Conservation (phyloP, 2,113 vertebrate species). For the Protobothrops mucrosquamatus region DNA sequence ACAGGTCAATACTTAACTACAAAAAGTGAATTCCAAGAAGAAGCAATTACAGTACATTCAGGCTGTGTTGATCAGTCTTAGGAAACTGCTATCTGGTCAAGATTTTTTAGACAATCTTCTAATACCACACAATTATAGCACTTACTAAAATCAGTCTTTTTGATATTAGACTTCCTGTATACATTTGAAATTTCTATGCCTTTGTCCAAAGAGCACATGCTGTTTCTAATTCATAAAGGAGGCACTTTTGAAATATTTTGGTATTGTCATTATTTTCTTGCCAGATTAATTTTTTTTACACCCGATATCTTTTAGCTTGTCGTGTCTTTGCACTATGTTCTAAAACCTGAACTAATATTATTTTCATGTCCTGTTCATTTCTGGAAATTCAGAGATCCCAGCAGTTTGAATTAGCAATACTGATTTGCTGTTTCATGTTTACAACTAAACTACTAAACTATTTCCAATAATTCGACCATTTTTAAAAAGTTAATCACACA, state of each 20-base stretch:
- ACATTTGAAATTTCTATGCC: slow-evolving; percentile 57
- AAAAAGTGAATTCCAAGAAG: slow-evolving; percentile 60
- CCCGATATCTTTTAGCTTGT: slow-evolving; percentile 50
- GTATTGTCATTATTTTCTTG: slow-evolving; percentile 54
- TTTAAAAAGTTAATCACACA: slow-evolving; percentile 41
- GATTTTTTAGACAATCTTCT: slow-evolving; percentile 55
- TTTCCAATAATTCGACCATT: slow-evolving; percentile 39
- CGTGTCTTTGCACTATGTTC: slow-evolving; percentile 49
- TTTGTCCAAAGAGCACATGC: slow-evolving; percentile 45
- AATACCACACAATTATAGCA: slow-evolving; percentile 48
- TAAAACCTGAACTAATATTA: slow-evolving; percentile 53
- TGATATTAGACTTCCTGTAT: slow-evolving; percentile 52
- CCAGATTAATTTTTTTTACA: slow-evolving; percentile 41
- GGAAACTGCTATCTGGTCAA: slow-evolving; percentile 47
- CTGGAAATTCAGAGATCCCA: slow-evolving; percentile 42
- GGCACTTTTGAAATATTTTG: slow-evolving; percentile 65
- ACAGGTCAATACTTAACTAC: slow-evolving; percentile 46
- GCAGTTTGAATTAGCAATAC: slow-evolving; percentile 53
- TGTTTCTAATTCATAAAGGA: slow-evolving; percentile 53
- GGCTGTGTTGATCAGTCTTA: slow-evolving; percentile 44
- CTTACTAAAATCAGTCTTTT: not conserved
- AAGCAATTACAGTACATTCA: slow-evolving; percentile 67
- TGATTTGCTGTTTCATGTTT: slow-evolving; percentile 43
- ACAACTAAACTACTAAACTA: slow-evolving; percentile 48
- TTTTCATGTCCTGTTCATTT: slow-evolving; percentile 27